Conservation (phyloP, 2,113 vertebrate species). For the Hymenochirus boettgeri region DNA sequence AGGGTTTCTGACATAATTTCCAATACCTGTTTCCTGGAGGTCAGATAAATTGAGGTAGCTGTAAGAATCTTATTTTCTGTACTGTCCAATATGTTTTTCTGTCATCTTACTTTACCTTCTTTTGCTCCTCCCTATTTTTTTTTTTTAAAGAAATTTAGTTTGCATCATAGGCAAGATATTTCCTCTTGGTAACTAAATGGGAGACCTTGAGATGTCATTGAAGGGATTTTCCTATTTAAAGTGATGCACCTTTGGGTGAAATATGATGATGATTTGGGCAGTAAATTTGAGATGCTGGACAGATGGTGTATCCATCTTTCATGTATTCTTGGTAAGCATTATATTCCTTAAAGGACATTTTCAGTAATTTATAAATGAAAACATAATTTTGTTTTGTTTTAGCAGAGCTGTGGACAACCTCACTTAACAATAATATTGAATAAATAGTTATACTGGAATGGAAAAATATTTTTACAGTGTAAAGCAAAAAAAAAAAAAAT, state of each 20-base stretch:
- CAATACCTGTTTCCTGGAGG: constrained; percentile 72
- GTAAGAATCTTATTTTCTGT: constrained; percentile 63
- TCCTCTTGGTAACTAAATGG: constrained; percentile 40
- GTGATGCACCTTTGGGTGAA: constrained; percentile 73
- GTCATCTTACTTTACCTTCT: constrained; percentile 27
- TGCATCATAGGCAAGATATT: constrained; percentile 25
- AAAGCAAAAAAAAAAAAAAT: too few relatives aligned
- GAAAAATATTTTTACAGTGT: too few relatives aligned
- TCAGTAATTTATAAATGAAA: constrained; percentile 59
- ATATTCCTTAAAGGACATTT: constrained; percentile 68
- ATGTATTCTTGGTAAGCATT: constrained; percentile 65
- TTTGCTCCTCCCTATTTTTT: constrained; percentile 56
- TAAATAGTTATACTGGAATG: too few relatives aligned
- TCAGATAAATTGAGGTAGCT: constrained; percentile 67
- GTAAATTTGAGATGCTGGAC: constrained; percentile 77
- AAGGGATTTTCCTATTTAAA: constrained; percentile 64
- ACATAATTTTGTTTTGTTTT: constrained; percentile 46
- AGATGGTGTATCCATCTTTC: constrained; percentile 69
- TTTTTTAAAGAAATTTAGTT: constrained; percentile 57
- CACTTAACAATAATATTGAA: too few relatives aligned
- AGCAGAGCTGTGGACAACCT: too few relatives aligned
- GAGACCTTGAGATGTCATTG: constrained; percentile 82
- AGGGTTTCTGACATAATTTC: constrained; percentile 73
- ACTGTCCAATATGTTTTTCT: constrained; percentile 50
- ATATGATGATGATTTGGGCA: constrained; percentile 74